Evolutionary conservation across 2,888 invertebrate genomes (phyloP), one percentile per base, ranked within the genome.

Genomic region (Margaritifera margaritifera): DNA sequence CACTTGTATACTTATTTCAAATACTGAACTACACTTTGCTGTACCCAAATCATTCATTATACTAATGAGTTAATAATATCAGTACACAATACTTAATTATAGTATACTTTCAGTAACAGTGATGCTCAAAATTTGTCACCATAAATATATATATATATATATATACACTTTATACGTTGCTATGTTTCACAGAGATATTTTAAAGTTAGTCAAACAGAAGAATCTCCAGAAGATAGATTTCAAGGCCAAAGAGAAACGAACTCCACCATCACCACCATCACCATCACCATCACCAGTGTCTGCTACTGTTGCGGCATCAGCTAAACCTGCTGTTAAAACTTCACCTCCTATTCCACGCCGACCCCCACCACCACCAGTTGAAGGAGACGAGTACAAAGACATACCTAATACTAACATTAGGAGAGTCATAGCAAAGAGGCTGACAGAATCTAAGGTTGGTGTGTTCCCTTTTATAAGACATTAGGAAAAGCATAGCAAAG

Each of bases 361-460:
- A 53, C 27, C 66, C 51, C 42, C 54, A 18, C 18, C 62, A 55
- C 58, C 51, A 53, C 65, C 65, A 57, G 59, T 56, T 61, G 75
- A 75, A 59, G 80, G 74, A 19, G 80, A 78, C 51, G 77, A 71
- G 27, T 81, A 68, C 83, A 86, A 89, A 58, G 93, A 94, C 84
- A 87, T 92, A 58, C 92, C 92, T 69, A 89, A 93, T 59, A 91
- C 92, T 4, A 92, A 90, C 78, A 93, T 93, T 91, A 90, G 93
- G 75, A 91, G 90, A 71, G 91, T 92, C 8, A 93, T 94, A 78
- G 94, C 93, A 4, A 93, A 92, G 83, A 88, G 93, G 77, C 90
- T 94, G 11, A 91, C 92, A 20, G 91, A 93, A 85, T 93, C 93
- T 1, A 94, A 93, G 90, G 89, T 89, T 60, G 68, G 60, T 64